Base-by-base conservation (phyloP, 2,888 invertebrate species). In the Cephus sareptanus region DNA sequence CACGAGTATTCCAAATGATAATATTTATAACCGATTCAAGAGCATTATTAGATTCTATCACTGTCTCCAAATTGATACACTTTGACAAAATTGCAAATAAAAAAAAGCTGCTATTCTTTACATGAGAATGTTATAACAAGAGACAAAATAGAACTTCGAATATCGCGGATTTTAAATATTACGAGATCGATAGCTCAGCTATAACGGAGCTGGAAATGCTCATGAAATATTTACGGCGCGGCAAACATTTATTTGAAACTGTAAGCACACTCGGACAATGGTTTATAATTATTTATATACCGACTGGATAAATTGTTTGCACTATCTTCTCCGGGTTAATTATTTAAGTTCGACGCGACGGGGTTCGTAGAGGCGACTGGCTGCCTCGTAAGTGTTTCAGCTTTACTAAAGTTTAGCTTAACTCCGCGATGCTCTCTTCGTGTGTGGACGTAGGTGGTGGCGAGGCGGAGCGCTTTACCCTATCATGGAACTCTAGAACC, bases 341-440 rank as follows among this genome's bases (percentile, higher is more conserved):
- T 79, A 74, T 79, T 79, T 79, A 74, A 76, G 79, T 79, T 76
- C 76, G 79, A 79, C 76, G 76, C 79, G 79, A 74, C 75, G 78
- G 79, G 76, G 79, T 76, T 79, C 76, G 76, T 70, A 13, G 76
- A 73, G 37, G 56, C 76, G 76, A 79, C 79, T 79, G 79, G 74
- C 76, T 74, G 79, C 74, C 69, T 79, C 80, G 80, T 80, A 81
- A 87, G 86, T 85, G 87, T 88, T 87, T 85, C 87, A 86, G 82
- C 82, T 87, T 33, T 87, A 88, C 88, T 88, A 88, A 85, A 85
- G 82, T 78, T 79, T 81, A 37, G 34, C 37, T 74, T 35, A 71
- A 71, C 31, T 34, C 71, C 71, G 71, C 71, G 71, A 34, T 33
- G 13, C 34, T 31, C 4, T 31, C 71, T 71, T 31, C 31, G 71